Conservation (phyloP, 37 sponge, comb jelly and placozoan species). For the Spongia lamella region DNA sequence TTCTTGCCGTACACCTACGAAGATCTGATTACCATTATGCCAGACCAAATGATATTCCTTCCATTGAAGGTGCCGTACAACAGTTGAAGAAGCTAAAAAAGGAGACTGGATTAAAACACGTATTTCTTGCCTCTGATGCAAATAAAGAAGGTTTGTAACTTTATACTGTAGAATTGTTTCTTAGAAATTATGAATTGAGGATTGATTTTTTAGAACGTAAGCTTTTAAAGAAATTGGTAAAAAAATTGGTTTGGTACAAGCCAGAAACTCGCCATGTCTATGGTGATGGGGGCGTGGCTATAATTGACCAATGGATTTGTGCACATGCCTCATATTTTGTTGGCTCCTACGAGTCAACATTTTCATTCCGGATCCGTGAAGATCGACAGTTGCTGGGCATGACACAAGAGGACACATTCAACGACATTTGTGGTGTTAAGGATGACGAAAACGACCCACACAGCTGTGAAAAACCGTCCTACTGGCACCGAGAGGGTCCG, state of each 20-base stretch:
- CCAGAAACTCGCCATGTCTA: conserved; percentile 40
- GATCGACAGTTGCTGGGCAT: conserved; percentile 92
- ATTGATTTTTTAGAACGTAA: conserved; percentile 25
- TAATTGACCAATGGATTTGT: conserved; percentile 97
- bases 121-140: conserved; percentile 91
- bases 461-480: conserved; percentile 71
- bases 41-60: conserved; percentile 56
- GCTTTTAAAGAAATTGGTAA: conserved; percentile 27
- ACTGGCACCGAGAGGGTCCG: conserved; percentile 37
- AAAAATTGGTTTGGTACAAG: conserved; percentile 59
- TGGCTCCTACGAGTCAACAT: conserved; percentile 87
- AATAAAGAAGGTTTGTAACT: conserved; percentile 36
- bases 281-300: conserved; percentile 87
- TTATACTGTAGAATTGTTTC: no score
- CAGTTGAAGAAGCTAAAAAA: conserved; percentile 70
- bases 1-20: conserved; percentile 83
- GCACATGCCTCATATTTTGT: conserved; percentile 68
- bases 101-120: conserved; percentile 34
- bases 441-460: conserved; percentile 57
- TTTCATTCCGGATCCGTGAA: conserved; percentile 91
- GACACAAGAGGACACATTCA: conserved; percentile 74
- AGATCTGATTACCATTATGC: conserved; percentile 64
- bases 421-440: conserved; percentile 73
- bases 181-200: neutral
- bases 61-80: conserved; percentile 70